These are phyloP conservation scores for Porphyrio hochstetteri DNA, from an alignment of 2,113 vertebrate species.

Conservation along the genomic window DNA sequence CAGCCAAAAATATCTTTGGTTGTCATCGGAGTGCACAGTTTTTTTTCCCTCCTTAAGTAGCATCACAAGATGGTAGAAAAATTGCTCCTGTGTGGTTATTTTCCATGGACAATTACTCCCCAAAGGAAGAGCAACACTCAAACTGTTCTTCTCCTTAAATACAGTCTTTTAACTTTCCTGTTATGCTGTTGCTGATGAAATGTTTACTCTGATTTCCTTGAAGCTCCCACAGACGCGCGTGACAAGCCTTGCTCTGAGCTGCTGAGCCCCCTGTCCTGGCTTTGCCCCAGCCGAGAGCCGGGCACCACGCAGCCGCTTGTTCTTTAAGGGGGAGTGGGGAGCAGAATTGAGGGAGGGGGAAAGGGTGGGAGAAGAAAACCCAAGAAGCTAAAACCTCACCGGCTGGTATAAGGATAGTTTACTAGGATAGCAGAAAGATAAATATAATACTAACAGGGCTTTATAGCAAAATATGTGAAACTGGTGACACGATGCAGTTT, in stretches of 20 bases:
- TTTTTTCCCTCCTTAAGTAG: background rate
- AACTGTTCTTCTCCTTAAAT: background rate
- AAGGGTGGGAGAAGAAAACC: no score
- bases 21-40: background rate
- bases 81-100: background rate
- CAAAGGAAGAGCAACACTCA: background rate
- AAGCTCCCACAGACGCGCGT: background rate
- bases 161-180: background rate
- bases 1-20: conserved; percentile 32
- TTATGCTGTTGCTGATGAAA: background rate
- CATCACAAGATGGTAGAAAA: background rate
- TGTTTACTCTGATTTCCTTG: background rate
- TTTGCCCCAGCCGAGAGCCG: no score
- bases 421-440: no score
- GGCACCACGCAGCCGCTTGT: no score
- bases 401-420: no score
- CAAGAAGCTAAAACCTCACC: no score
- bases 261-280: background rate
- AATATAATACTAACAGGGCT: no score
- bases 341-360: no score
- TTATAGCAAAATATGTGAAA: no score
- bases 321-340: no score
- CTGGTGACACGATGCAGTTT: no score
- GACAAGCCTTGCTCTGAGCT: background rate
- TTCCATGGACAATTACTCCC: background rate